phyloP scores from a whole-genome alignment of 2,797 vertebrate genomes.

The Anniella stebbinsi region DNA sequence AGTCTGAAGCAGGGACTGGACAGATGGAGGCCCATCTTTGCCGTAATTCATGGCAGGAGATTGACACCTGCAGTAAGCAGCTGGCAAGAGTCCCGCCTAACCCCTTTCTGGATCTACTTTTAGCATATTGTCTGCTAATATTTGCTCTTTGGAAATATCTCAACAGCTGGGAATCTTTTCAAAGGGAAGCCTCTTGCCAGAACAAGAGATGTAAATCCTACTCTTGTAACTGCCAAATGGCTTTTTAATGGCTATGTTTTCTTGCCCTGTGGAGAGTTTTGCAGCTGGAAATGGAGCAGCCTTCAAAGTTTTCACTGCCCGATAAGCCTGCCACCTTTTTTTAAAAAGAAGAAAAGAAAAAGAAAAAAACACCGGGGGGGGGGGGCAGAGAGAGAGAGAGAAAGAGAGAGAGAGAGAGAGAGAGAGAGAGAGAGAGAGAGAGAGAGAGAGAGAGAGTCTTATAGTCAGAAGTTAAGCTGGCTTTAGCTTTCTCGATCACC shows the following conservation, averaged over 20 bases:
- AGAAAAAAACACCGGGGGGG: no score
- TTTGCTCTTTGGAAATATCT: slow-evolving; percentile 45
- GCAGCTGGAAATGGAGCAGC: slow-evolving; percentile 47
- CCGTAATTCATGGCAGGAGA: slow-evolving; percentile 30
- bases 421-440: not conserved
- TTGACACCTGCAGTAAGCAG: slow-evolving; percentile 57
- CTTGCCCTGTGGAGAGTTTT: slow-evolving; percentile 52
- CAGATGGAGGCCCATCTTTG: not conserved
- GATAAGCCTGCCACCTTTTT: not conserved
- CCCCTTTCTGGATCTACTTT: slow-evolving; percentile 58
- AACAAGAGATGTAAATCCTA: slow-evolving; percentile 47
- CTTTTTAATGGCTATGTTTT: slow-evolving; percentile 55
- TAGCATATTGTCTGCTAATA: slow-evolving; percentile 47
- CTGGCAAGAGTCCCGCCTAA: slow-evolving; percentile 39
- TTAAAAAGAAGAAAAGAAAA: not conserved
- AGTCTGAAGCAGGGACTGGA: not conserved
- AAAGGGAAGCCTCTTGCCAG: slow-evolving; percentile 61
- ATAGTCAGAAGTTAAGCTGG: not conserved
- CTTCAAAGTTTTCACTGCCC: slow-evolving; percentile 26
- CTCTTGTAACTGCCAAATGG: slow-evolving; percentile 59
- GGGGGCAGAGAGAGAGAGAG: no score
- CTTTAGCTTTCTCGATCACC: not conserved
- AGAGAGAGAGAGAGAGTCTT: not conserved
- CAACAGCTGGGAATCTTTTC: slow-evolving; percentile 71
- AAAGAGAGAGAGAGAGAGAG: no score